Evolutionary conservation across 2,113 vertebrate genomes (phyloP), one percentile per base, ranked within the genome.

Genomic region (Rynchops niger): DNA sequence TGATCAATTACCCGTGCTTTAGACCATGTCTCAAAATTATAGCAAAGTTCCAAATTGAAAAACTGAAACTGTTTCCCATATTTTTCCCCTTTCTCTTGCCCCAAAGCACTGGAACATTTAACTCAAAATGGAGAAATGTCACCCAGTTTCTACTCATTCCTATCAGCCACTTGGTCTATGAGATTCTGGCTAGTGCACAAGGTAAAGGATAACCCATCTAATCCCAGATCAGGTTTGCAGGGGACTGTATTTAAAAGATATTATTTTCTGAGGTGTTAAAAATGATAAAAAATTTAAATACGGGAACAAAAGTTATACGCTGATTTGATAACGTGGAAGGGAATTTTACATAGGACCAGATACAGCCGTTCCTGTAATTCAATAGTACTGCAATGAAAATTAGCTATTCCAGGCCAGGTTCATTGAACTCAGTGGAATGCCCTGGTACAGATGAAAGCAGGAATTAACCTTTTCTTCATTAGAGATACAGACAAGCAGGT

Each of bases 1-100:
- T 91, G 89, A 97, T 93, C 91, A 95, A 82, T 96, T 98, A 90
- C 69, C 59, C 88, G 71, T 82, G 88, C 89, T 92, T 83, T 83
- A 70, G 71, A 72, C 62, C 27, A 34, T 86, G 74, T 45, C 90
- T 95, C 71, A 89, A 86, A 94, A 95, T 91, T 81, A 88, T 49
- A 95, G 83, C 53, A 86, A 83, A 97, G 81, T 74, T 88, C 91
- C 32, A 23, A 77, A 72, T 30, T 83, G 70, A 81, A 92, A 56
- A 58, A 29, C 50, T 78, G 53, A 87, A 90, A 47, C 56, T 11
- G 2, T 80, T 95, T 52, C 40, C 49, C 3, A 0, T 76, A 8
- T 45, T 82, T 66, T 82, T 18, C 30, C 36, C 42, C 25, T 7
- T 82, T 90, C 27, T 86, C 10, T 92, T 15, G 40, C 19, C 77